phyloP scores from a whole-genome alignment of 2,113 vertebrate genomes.

The human (Homo sapiens) region GRCh38 chr1:214162501-214163000 shows the following conservation, averaged over 20 bases:
- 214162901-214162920: background rate
- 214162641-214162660: background rate
- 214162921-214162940: background rate
- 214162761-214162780: background rate
- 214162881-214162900: too few species aligned
- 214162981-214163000: background rate
- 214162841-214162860: slow-evolving; percentile 13
- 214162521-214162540: too few species aligned
- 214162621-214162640: too few species aligned
- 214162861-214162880: background rate
- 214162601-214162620: too few species aligned
- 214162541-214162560: too few species aligned
- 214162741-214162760: background rate
- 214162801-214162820: background rate
- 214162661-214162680: background rate
- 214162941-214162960: background rate
- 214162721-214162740: background rate
- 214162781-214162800: background rate
- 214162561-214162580: too few species aligned
- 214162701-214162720: background rate
- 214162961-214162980: background rate
- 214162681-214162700: background rate
- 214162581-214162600: too few species aligned
- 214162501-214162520: too few species aligned
- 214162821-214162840: background rate